Percentiles rank a stretch among this genome's conserved stretches.
Evolutionary conservation across 64 coral and sea anemone genomes (phyloP).

Genomic region (Acropora tenuis): DNA sequence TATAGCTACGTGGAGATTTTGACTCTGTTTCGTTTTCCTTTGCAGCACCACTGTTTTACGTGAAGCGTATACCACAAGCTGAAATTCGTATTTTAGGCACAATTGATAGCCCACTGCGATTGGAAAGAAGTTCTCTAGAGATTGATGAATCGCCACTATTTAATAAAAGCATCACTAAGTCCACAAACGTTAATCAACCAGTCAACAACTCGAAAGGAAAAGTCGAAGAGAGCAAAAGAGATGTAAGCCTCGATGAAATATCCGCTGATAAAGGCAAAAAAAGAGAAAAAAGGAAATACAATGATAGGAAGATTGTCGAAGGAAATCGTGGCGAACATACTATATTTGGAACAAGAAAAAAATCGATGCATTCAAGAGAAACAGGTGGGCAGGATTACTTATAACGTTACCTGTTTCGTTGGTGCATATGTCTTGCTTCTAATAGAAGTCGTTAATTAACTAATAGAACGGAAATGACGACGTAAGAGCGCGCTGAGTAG

Average conservation of each 20-base stretch:
- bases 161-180: background rate
- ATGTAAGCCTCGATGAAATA: constrained; percentile 62
- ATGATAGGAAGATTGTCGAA: constrained; percentile 23
- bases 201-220: background rate
- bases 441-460: too few relatives aligned
- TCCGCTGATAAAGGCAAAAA: constrained; percentile 29
- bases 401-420: too few relatives aligned
- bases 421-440: too few relatives aligned
- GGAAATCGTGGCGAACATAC: background rate
- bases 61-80: constrained; percentile 39
- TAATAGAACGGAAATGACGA: too few relatives aligned
- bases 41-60: constrained; percentile 63
- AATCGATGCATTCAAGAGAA: background rate
- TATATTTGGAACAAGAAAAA: background rate
- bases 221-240: constrained; percentile 59
- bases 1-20: too few relatives aligned
- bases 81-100: constrained; percentile 48
- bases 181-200: background rate
- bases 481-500: too few relatives aligned
- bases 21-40: background rate
- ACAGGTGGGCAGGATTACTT: background rate
- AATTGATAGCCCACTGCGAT: constrained; percentile 11
- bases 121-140: constrained; percentile 14
- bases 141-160: background rate
- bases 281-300: constrained; percentile 25